Percentiles rank a stretch among this genome's conserved stretches.
These are phyloP conservation scores for Bembecia ichneumoniformis DNA, from an alignment of 2,888 invertebrate genomes.

Conservation along the genomic window DNA sequence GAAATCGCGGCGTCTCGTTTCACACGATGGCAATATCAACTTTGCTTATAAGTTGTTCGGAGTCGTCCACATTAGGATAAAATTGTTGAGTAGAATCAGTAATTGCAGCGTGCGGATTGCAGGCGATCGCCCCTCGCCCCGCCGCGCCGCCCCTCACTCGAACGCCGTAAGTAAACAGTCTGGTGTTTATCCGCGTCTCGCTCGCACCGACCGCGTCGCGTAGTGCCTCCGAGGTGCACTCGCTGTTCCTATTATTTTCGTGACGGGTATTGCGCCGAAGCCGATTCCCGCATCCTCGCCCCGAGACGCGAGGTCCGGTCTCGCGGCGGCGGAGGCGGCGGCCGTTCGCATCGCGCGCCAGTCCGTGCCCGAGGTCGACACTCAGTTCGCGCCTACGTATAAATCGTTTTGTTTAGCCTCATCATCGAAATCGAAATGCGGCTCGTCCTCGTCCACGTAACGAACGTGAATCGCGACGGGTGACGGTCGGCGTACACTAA, in stretches of 20 bases:
- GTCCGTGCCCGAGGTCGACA: slow-evolving; percentile 65
- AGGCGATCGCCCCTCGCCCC: slow-evolving; percentile 58
- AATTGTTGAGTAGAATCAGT: slow-evolving; percentile 43
- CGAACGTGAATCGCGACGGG: slow-evolving; percentile 37
- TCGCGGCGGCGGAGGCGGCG: slow-evolving; percentile 63
- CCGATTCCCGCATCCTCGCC: slow-evolving; percentile 72
- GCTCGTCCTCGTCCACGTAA: slow-evolving; percentile 35
- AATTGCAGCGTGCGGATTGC: slow-evolving; percentile 72
- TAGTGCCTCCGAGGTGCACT: slow-evolving; percentile 72
- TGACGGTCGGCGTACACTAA: slow-evolving; percentile 31
- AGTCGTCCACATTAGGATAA: slow-evolving; percentile 19
- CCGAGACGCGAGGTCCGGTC: slow-evolving; percentile 71
- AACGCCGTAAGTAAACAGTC: slow-evolving; percentile 72
- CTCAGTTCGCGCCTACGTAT: slow-evolving; percentile 52
- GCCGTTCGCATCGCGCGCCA: slow-evolving; percentile 67
- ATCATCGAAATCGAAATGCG: slow-evolving; percentile 52
- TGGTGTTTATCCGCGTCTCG: slow-evolving; percentile 73
- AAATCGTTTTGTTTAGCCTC: slow-evolving; percentile 39
- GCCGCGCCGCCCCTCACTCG: slow-evolving; percentile 55
- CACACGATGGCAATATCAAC: too few relatives aligned
- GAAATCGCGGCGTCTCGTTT: too few relatives aligned
- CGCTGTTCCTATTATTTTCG: slow-evolving; percentile 73
- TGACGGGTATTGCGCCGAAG: slow-evolving; percentile 73
- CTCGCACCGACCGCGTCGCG: slow-evolving; percentile 69
- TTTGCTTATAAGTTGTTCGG: slow-evolving; percentile 7